A percentile compares a stretch with the other conserved stretches of the same genome.
Conservation (phyloP, 2,888 invertebrate species). For the Pseudococcus jackbeardsleyi region DNA sequence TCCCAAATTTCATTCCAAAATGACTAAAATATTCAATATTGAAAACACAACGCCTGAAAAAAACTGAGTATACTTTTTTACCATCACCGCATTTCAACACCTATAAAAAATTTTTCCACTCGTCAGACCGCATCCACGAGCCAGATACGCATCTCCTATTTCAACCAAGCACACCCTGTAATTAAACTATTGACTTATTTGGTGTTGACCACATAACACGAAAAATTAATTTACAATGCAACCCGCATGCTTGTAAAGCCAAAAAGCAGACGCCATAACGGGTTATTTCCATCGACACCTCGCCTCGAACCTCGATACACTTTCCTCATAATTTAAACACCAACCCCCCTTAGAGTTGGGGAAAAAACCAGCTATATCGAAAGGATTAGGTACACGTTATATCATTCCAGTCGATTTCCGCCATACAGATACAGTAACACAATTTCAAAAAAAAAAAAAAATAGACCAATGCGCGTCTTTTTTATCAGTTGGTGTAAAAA, state of each 20-base stretch:
- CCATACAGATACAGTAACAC: slow-evolving; percentile 37
- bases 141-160: neutral
- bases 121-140: neutral
- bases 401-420: slow-evolving; percentile 50
- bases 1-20: too few species aligned
- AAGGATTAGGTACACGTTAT: slow-evolving; percentile 24
- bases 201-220: neutral
- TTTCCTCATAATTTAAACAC: neutral
- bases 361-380: slow-evolving; percentile 1
- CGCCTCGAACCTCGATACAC: neutral
- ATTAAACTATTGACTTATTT: slow-evolving; percentile 5
- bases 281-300: slow-evolving; percentile 19
- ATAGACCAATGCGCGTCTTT: slow-evolving; percentile 16
- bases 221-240: slow-evolving; percentile 23
- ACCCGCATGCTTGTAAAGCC: neutral
- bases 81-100: neutral
- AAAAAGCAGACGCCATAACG: slow-evolving; percentile 31
- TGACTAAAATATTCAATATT: too few species aligned
- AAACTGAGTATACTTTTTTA: too few species aligned
- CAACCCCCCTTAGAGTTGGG: neutral
- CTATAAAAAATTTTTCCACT: neutral
- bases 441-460: slow-evolving; percentile 39
- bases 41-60: too few species aligned
- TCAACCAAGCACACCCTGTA: neutral
- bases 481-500: slow-evolving; percentile 36